These are phyloP conservation scores for Hemicordylus capensis DNA, from an alignment of 2,113 vertebrate species.

Conservation along the genomic window DNA sequence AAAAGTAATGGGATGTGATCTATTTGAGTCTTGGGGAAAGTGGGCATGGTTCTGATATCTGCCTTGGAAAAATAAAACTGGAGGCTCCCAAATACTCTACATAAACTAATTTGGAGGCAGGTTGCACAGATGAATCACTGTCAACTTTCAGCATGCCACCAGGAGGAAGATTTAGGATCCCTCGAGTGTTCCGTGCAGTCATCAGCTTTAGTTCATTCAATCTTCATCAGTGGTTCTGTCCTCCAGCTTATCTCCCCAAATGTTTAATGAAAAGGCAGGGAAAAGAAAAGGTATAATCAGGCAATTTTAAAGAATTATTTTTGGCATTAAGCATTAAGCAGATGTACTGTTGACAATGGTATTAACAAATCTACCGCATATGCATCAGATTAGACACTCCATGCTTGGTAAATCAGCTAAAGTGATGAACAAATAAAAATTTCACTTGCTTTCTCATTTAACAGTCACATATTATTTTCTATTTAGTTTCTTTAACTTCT, in stretches of 20 bases:
- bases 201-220: neutral
- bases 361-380: neutral
- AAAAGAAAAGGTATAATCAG: neutral
- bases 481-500: too few species aligned
- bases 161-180: neutral
- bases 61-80: neutral
- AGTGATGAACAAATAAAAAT: constrained; percentile 13
- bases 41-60: neutral
- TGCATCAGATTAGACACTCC: neutral
- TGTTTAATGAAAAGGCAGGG: too few species aligned
- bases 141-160: neutral
- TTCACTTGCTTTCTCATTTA: neutral
- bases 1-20: neutral
- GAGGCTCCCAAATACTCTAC: neutral
- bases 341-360: neutral
- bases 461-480: neutral
- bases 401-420: constrained; percentile 3
- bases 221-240: neutral
- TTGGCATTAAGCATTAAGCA: neutral
- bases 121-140: neutral
- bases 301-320: neutral
- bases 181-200: neutral
- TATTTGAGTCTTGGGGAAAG: neutral
- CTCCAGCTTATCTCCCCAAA: neutral
- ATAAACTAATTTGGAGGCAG: neutral